These are phyloP conservation scores for Sapayoa aenigma DNA, from an alignment of 2,113 vertebrate genomes.

Conservation along the genomic window DNA sequence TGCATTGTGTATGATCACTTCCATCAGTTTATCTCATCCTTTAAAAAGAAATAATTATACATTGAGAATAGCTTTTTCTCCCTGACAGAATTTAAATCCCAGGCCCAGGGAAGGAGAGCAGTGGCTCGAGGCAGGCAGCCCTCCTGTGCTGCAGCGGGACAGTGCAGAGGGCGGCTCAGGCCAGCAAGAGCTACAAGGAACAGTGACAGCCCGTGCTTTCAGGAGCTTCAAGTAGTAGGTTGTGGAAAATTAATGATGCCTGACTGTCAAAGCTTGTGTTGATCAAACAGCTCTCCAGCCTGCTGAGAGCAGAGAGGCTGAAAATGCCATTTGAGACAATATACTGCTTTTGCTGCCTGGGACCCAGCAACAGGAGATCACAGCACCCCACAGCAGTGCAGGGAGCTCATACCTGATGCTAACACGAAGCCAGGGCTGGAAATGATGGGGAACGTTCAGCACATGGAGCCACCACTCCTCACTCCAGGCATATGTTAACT, in stretches of 20 bases:
- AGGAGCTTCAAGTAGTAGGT: neutral
- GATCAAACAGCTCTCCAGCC: neutral
- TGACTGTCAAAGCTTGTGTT: neutral
- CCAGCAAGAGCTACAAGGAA: neutral
- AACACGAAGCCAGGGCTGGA: neutral
- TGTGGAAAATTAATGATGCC: neutral
- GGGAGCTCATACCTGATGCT: neutral
- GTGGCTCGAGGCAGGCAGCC: rapidly evolving
- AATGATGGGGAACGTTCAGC: neutral
- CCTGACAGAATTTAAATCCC: neutral
- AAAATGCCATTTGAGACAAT: neutral
- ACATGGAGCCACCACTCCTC: neutral
- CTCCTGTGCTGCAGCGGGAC: neutral
- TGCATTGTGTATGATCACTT: neutral
- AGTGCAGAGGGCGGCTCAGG: neutral
- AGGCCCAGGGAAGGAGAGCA: neutral
- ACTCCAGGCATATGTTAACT: neutral
- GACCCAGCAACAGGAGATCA: neutral
- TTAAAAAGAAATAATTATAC: neutral
- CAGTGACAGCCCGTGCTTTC: neutral
- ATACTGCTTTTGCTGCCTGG: neutral
- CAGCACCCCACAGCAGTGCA: rapidly evolving
- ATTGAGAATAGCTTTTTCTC: neutral
- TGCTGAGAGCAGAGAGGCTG: neutral
- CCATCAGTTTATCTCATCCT: neutral